Evolutionary conservation across 2,113 vertebrate species (phyloP), one percentile per base, ranked within the genome.

Genomic region (Rostratula benghalensis): DNA sequence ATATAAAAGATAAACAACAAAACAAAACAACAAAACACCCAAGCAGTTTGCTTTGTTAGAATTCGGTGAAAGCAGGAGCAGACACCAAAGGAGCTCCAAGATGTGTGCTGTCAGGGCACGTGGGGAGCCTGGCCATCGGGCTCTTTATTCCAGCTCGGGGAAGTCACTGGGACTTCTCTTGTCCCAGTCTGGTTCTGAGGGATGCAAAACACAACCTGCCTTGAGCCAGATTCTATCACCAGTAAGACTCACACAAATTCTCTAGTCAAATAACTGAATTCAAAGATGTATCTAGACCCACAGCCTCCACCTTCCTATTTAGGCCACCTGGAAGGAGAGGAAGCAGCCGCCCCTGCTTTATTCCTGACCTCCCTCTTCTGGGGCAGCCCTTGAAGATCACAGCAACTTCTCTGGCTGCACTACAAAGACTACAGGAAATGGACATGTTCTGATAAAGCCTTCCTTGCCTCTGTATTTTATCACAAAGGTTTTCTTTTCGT

Each of bases 81-180:
- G 50, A n/a, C n/a, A 57, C 35, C 33, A 33, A 45, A 83, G 93
- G 23, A 64, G 37, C 31, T 59, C 63, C 51, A 43, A 23, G 46
- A 59, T 33, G 14, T 37, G 5, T 0, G 30, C 46, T 41, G 53
- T 43, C 75, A 24, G 1, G 8, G 5, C 37, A 64, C 3, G 3
- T 1, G 0, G 3, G 0, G 35, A 33, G 17, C 50, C 41, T 23
- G 3, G 11, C 71, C 17, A 3, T 13, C 54, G 4, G 54, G 41
- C 33, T 31, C 39, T 35, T 43, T 22, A 31, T 7, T 33, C 11
- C 1, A 0, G 23, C 41, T 63, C 20, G 0, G 19, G 2, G 64
- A 53, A n/a, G 23, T 13, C 73, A 35, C 5, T 0, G 20, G 60
- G 63, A 48, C 60, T 63, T 21, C 28, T 37, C 56, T 3, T 27